phyloP scores from a whole-genome alignment of 37 sponge, comb jelly and placozoan species.

The Cladorhizidae sp. region DNA sequence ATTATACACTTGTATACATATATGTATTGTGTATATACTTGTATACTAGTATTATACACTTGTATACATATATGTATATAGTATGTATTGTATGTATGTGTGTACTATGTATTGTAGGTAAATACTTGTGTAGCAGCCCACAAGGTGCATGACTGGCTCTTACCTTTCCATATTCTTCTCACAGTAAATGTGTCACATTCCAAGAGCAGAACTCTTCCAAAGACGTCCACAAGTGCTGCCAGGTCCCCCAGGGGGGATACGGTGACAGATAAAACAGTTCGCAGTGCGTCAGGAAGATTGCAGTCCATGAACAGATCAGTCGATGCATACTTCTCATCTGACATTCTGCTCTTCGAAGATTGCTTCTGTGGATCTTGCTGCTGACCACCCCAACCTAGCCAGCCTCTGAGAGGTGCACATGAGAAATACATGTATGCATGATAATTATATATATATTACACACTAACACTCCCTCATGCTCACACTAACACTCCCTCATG shows the following conservation, averaged over 20 bases:
- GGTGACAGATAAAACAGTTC: constrained; percentile 26
- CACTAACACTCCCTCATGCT: not conserved
- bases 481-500: too few species aligned
- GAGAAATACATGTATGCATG: not conserved
- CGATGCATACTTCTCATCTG: constrained; percentile 25
- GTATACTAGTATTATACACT: too few species aligned
- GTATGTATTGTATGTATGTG: too few species aligned
- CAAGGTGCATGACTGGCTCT: not conserved
- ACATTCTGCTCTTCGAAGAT: not conserved
- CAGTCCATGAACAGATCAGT: constrained; percentile 53
- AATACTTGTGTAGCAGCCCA: too few species aligned
- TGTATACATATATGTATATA: too few species aligned
- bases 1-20: too few species aligned
- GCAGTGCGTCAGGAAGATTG: constrained; percentile 58
- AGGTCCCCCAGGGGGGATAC: constrained; percentile 65
- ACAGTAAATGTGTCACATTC: constrained; percentile 43
- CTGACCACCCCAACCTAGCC: constrained; percentile 66
- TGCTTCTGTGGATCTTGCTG: not conserved
- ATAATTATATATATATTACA: too few species aligned
- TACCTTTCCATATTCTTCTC: constrained; percentile 88
- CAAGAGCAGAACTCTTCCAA: constrained; percentile 81
- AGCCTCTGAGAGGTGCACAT: constrained; percentile 37
- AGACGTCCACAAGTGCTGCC: constrained; percentile 64
- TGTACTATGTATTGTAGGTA: too few species aligned
- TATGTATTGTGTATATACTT: too few species aligned